Evolutionary conservation across 1,140 invertebrate species (phyloP).

Genomic region (Cyrtorhinus lividipennis): DNA sequence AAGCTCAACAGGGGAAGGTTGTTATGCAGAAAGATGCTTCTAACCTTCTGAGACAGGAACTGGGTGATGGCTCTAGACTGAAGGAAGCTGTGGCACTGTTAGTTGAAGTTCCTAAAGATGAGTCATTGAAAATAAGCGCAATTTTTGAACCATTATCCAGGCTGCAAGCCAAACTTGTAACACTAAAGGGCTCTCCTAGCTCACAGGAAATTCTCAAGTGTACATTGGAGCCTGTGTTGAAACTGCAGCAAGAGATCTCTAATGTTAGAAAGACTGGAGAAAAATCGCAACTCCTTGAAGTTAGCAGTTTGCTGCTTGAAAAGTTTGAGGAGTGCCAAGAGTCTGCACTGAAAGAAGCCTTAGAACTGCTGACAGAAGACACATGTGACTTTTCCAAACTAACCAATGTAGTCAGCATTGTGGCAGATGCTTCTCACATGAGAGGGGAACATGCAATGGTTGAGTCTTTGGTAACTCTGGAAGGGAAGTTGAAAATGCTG

Average conservation of each 20-base stretch:
- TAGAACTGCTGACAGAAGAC: not conserved
- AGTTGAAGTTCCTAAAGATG: not conserved
- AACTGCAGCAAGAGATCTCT: not conserved
- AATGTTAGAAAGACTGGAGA: not conserved
- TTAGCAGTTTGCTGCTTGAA: not conserved
- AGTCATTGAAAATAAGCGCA: not conserved
- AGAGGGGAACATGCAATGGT: not conserved
- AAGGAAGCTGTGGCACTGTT: not conserved
- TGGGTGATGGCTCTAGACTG: not conserved
- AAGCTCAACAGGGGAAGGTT: not conserved
- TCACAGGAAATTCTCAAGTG: not conserved
- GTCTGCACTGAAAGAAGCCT: not conserved
- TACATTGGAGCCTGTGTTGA: not conserved
- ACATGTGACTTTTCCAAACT: not conserved
- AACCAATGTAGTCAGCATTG: not conserved
- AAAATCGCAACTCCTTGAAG: not conserved
- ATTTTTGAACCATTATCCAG: not conserved
- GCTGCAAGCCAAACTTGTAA: not conserved
- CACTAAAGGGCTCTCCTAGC: not conserved
- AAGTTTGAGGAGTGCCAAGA: not conserved
- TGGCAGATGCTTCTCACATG: not conserved
- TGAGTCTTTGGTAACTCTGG: not conserved
- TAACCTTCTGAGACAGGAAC: not conserved
- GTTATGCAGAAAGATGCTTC: not conserved
- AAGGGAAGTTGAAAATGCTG: not conserved